phyloP scores from a whole-genome alignment of 92 coral and sea anemone genomes.

The Epizoanthus illoricatus region DNA sequence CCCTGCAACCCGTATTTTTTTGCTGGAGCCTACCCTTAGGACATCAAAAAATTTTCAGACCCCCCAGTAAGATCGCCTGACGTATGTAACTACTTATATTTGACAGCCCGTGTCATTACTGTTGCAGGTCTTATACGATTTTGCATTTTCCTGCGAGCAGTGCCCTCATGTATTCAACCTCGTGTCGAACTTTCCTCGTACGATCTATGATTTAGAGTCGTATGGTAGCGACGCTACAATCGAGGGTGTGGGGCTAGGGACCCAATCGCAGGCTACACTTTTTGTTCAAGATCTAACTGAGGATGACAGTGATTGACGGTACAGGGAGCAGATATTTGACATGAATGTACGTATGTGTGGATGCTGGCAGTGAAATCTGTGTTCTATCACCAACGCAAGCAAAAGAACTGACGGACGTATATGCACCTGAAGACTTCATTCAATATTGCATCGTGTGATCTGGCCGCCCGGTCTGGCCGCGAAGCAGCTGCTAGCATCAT shows the following conservation, averaged over 20 bases:
- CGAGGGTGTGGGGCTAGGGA: conserved; percentile 90
- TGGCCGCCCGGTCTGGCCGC: too few relatives aligned
- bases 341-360: too few relatives aligned
- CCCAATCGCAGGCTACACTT: conserved; percentile 72
- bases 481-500: too few relatives aligned
- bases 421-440: too few relatives aligned
- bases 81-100: background rate
- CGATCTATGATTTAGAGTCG: conserved; percentile 69
- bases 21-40: too few relatives aligned
- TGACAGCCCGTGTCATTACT: background rate
- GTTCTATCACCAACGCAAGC: too few relatives aligned
- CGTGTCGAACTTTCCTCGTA: conserved; percentile 91
- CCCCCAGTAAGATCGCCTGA: background rate
- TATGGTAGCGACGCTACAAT: conserved; percentile 66
- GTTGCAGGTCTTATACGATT: conserved; percentile 83
- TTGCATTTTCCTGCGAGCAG: conserved; percentile 92
- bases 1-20: too few relatives aligned
- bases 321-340: background rate
- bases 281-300: conserved; percentile 87
- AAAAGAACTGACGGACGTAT: too few relatives aligned
- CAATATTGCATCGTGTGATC: too few relatives aligned
- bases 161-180: conserved; percentile 87
- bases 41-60: too few relatives aligned
- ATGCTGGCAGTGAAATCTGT: too few relatives aligned
- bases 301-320: conserved; percentile 84